These are phyloP conservation scores for Phaenicophaeus curvirostris DNA, from an alignment of 2,797 vertebrate genomes.

Conservation along the genomic window DNA sequence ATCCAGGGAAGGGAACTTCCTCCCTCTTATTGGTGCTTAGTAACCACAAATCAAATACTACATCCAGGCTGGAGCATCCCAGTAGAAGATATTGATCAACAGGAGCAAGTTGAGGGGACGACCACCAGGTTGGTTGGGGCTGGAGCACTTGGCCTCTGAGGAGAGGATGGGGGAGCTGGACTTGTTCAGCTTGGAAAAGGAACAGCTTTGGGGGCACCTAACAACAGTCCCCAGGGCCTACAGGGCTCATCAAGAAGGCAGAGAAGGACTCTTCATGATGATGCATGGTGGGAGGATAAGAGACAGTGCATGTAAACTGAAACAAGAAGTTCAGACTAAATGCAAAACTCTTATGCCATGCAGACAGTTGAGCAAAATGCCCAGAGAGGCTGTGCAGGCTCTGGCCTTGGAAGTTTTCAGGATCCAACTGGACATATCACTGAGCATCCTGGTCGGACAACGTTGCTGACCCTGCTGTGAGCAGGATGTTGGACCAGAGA, in stretches of 20 bases:
- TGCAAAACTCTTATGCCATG: background rate
- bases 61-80: background rate
- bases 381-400: background rate
- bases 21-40: background rate
- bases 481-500: background rate
- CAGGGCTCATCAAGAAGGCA: background rate
- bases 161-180: background rate
- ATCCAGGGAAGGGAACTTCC: background rate
- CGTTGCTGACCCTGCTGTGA: background rate
- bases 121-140: background rate
- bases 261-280: background rate
- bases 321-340: background rate
- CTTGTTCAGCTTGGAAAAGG: background rate
- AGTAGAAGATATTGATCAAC: background rate
- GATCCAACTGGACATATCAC: rapidly evolving
- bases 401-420: background rate
- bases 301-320: background rate
- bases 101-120: background rate
- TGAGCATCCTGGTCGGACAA: background rate
- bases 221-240: background rate
- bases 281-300: background rate
- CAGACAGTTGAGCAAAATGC: background rate
- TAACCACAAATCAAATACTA: background rate
- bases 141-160: background rate
- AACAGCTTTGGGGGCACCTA: background rate